These are phyloP conservation scores for Cheilosia soror DNA, from an alignment of 2,888 invertebrate genomes.

Conservation along the genomic window DNA sequence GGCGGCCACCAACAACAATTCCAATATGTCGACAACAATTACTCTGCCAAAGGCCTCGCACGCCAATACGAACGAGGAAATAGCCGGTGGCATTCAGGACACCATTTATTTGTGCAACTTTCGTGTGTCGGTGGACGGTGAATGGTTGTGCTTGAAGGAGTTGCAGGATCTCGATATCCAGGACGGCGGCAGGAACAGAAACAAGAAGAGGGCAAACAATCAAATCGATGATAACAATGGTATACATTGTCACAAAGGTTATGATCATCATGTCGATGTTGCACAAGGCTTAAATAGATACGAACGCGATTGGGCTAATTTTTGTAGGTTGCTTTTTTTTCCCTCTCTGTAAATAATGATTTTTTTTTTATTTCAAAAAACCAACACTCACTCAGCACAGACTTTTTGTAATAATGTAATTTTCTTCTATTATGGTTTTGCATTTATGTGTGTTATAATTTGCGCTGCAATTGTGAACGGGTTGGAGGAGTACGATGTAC, in stretches of 20 bases:
- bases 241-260: conserved; percentile 75
- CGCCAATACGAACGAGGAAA: conserved; percentile 82
- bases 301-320: conserved; percentile 82
- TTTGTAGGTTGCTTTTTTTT: conserved; percentile 84
- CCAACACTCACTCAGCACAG: not conserved
- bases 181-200: conserved; percentile 82
- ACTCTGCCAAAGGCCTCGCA: conserved; percentile 84
- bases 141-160: conserved; percentile 98
- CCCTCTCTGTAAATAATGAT: conserved; percentile 41
- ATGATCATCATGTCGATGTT: conserved; percentile 76
- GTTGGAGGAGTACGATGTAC: too few relatives aligned
- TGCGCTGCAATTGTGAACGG: not conserved
- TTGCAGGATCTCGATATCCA: conserved; percentile 95
- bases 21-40: conserved; percentile 80
- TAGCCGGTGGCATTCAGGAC: conserved; percentile 91
- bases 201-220: conserved; percentile 77
- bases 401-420: not conserved
- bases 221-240: conserved; percentile 72
- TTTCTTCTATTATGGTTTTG: conserved; percentile 21
- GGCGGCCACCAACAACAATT: conserved; percentile 69
- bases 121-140: conserved; percentile 98
- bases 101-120: conserved; percentile 99
- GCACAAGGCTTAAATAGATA: conserved; percentile 82
- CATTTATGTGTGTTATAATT: not conserved
- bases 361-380: not conserved